phyloP scores from a whole-genome alignment of 30 jellyfish, hydroid and myxozoan genomes.

The Sanderia malayensis region DNA sequence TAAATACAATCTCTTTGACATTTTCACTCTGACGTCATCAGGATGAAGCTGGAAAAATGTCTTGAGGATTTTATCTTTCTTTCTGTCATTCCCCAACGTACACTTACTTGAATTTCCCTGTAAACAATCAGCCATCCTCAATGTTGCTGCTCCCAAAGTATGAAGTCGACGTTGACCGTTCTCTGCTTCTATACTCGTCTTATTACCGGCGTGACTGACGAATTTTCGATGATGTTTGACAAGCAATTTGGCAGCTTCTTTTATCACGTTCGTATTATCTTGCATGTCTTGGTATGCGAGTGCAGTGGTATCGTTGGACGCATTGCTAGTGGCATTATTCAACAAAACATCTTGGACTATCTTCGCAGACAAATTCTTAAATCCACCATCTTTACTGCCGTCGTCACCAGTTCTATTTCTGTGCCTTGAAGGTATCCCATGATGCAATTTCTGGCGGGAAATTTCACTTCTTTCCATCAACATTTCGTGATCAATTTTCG shows the following conservation, averaged over 20 bases:
- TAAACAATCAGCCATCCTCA: constrained; percentile 47
- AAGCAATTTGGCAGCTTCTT: constrained; percentile 39
- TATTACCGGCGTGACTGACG: background rate
- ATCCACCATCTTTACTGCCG: background rate
- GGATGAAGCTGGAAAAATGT: constrained; percentile 43
- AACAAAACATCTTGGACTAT: background rate
- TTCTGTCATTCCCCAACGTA: background rate
- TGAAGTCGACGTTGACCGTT: constrained; percentile 19
- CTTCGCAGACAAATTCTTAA: background rate
- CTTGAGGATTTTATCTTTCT: constrained; percentile 8
- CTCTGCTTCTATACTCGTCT: background rate
- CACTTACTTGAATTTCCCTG: constrained; percentile 4
- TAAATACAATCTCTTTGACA: constrained; percentile 28
- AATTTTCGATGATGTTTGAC: background rate
- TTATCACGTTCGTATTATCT: constrained; percentile 36
- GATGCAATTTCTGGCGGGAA: background rate
- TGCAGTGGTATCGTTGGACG: background rate
- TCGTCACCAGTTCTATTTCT: background rate
- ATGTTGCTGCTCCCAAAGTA: constrained; percentile 30
- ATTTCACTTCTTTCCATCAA: background rate
- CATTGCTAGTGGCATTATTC: background rate
- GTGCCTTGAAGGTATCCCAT: background rate
- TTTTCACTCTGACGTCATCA: constrained; percentile 23
- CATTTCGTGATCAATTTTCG: background rate
- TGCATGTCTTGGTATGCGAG: constrained; percentile 2